Conservation (phyloP, 2,888 invertebrate genomes). For the Pollenia amentaria region DNA sequence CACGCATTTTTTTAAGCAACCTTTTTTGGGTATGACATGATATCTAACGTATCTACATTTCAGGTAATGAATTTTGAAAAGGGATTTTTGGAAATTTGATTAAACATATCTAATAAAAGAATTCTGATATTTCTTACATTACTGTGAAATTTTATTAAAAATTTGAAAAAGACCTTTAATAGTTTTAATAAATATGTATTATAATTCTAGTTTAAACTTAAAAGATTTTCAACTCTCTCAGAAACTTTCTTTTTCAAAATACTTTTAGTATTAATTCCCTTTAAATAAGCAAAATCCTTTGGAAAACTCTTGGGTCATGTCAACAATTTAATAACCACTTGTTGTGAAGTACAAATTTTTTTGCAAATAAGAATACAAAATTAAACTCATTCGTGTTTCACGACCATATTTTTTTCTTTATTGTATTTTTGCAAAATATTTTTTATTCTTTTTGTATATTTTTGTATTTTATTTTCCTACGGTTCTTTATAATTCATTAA, state of each 20-base stretch:
- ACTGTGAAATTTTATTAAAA: too few species aligned
- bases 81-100: too few species aligned
- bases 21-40: too few species aligned
- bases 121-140: too few species aligned
- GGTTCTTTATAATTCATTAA: slow-evolving; percentile 69
- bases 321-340: slow-evolving; percentile 72
- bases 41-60: too few species aligned
- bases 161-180: too few species aligned
- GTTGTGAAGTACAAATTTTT: slow-evolving; percentile 64
- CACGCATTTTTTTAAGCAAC: too few species aligned
- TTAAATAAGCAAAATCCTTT: slow-evolving; percentile 30
- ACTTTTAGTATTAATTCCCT: slow-evolving; percentile 37
- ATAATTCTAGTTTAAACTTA: neutral
- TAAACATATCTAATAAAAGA: too few species aligned
- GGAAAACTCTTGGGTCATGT: slow-evolving; percentile 53
- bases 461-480: slow-evolving; percentile 27
- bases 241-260: neutral
- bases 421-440: slow-evolving; percentile 6
- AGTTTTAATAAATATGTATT: too few species aligned
- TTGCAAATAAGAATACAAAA: slow-evolving; percentile 50
- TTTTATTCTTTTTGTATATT: neutral
- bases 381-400: slow-evolving; percentile 49
- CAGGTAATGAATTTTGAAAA: too few species aligned
- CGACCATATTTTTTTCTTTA: slow-evolving; percentile 46
- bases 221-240: neutral